These are phyloP conservation scores for Acanthosepion lycidas DNA, from an alignment of 2,888 invertebrate genomes.

Conservation along the genomic window DNA sequence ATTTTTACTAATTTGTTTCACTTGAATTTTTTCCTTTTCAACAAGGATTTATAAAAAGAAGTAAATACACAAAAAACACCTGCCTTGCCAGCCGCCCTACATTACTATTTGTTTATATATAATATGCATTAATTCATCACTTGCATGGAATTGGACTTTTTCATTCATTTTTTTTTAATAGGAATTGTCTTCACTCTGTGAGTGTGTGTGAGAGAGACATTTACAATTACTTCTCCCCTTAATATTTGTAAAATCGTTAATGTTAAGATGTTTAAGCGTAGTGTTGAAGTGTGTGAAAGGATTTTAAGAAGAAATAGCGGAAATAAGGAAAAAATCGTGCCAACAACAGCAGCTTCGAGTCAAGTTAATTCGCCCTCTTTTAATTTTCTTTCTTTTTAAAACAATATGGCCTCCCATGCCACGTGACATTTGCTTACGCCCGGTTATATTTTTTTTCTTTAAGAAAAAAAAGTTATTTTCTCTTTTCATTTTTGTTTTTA, in stretches of 20 bases:
- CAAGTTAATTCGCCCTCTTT: neutral
- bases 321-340: neutral
- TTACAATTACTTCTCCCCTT: neutral
- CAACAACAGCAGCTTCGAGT: neutral
- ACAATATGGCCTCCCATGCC: conserved; percentile 3
- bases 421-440: neutral
- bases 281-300: neutral
- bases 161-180: neutral
- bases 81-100: conserved; percentile 24
- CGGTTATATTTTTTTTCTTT: neutral
- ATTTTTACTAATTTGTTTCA: too few species aligned
- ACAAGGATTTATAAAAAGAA: neutral
- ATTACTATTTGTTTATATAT: too few species aligned
- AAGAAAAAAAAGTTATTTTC: too few species aligned
- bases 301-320: neutral
- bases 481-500: too few species aligned
- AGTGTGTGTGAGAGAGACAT: neutral
- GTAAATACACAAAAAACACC: neutral
- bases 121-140: neutral
- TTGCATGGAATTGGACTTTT: neutral
- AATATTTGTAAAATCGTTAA: neutral
- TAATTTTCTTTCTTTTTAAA: neutral
- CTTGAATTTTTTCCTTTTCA: too few species aligned
- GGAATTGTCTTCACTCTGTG: neutral
- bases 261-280: neutral